Conservation (phyloP, 1,140 invertebrate genomes). For the Drosophila sp. region DNA sequence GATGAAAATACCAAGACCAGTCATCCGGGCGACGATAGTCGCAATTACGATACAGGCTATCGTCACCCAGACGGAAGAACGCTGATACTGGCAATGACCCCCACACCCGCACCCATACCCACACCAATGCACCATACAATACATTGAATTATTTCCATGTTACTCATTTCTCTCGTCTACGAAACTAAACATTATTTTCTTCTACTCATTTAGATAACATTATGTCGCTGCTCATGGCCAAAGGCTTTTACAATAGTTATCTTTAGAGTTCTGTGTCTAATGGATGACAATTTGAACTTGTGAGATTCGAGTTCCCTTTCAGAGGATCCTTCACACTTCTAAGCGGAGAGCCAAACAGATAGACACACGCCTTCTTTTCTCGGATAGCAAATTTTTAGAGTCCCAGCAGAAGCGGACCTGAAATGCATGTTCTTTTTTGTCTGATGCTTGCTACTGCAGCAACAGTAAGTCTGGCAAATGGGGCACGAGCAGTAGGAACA, state of each 20-base stretch:
- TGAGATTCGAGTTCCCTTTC: background rate
- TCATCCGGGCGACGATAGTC: constrained; percentile 12
- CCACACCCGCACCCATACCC: background rate
- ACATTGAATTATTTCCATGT: background rate
- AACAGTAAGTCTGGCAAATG: constrained; percentile 42
- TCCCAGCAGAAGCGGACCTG: constrained; percentile 37
- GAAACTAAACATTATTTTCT: constrained; percentile 2
- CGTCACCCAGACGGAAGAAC: constrained; percentile 1
- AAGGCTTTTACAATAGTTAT: background rate
- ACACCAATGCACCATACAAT: background rate
- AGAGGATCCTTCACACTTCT: background rate
- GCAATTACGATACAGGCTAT: background rate
- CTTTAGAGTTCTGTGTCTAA: background rate
- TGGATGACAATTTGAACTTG: constrained; percentile 8
- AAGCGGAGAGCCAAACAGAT: background rate
- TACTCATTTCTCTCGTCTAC: background rate
- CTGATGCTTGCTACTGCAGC: constrained; percentile 35
- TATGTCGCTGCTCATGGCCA: constrained; percentile 7
- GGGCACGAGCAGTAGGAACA: constrained; percentile 10
- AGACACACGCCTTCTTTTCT: background rate
- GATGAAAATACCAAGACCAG: background rate
- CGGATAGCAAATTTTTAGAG: constrained; percentile 8
- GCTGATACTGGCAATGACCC: constrained; percentile 4
- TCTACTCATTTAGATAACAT: constrained; percentile 3
- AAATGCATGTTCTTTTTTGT: constrained; percentile 62